Evolutionary conservation across 2,797 vertebrate species (phyloP), one percentile per base, ranked within the genome.

Genomic region (Cynodonichthys magdalenae): DNA sequence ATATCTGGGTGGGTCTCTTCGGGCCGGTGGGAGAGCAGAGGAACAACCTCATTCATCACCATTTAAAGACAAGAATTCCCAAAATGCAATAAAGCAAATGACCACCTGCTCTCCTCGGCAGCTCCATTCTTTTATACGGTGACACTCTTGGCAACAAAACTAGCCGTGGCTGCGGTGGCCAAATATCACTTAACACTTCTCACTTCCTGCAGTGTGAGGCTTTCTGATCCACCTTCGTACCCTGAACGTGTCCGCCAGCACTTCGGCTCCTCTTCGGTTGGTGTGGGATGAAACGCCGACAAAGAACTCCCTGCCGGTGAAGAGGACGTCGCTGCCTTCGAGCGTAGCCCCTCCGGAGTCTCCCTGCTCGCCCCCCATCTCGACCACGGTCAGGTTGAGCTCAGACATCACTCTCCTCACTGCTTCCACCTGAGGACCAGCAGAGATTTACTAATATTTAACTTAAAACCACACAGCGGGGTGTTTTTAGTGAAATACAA

Each of bases 301-400:
- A 2, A 97, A 97, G 87, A 97, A 97, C 84, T 97, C 96, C 64
- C 91, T 93, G 50, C 96, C 96, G 0, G 96, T 97, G 88, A 97
- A 97, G 45, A 97, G 93, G 29, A 97, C 90, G 15, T 97, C 96
- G 0, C 95, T 95, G 81, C 95, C 96, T 70, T 97, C 96, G 77
- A 97, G 80, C 0, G 95, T 96, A 11, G 96, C 95, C 34, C 89
- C 94, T 20, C 89, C 94, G 0, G 86, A 84, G 44, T 83, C 80
- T 0, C 87, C 89, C 34, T 88, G 86, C 53, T 92, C 87, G 0
- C 88, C 80, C 0, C 89, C 94, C 89, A 96, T 92, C 87, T 97
- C 95, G 53, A 95, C 90, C 41, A 97, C 90, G 0, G 90, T 93
- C 76, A 97, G 89, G 67, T 92, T 93, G 63, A 97, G 87, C 87